Percentiles rank a stretch among this genome's conserved stretches.
Conservation (phyloP, 2,797 vertebrate species). For the Anguilla marmorata region DNA sequence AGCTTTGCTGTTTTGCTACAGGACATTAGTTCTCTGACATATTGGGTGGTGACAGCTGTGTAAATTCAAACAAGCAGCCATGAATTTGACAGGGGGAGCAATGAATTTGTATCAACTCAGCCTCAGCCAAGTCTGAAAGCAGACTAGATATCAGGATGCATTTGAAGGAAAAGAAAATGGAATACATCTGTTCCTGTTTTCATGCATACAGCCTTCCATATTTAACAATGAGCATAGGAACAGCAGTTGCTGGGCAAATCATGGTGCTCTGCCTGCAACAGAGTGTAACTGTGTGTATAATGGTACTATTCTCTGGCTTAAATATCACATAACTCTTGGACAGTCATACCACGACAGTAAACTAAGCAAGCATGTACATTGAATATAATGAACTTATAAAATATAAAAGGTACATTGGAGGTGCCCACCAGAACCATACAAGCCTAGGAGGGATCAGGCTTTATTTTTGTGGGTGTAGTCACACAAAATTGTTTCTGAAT, state of each 20-base stretch:
- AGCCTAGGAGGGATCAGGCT: neutral
- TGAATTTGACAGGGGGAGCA: conserved; percentile 9
- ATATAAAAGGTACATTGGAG: conserved; percentile 5
- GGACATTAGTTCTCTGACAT: conserved; percentile 31
- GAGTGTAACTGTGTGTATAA: conserved; percentile 17
- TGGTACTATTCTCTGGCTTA: neutral
- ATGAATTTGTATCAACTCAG: neutral
- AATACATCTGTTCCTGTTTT: neutral
- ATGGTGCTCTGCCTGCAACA: conserved; percentile 12
- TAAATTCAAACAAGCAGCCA: conserved; percentile 18
- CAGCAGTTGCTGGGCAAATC: neutral
- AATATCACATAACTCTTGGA: conserved; percentile 19
- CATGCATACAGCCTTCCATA: neutral
- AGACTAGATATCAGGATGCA: neutral
- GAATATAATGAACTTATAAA: conserved; percentile 32
- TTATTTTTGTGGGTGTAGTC: neutral
- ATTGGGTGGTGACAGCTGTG: conserved; percentile 24
- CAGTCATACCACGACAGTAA: conserved; percentile 1
- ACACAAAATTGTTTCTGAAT: neutral
- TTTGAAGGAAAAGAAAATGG: neutral
- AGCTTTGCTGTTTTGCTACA: conserved; percentile 30
- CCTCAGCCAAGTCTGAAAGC: conserved; percentile 3
- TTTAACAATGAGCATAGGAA: neutral
- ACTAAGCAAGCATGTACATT: conserved; percentile 21
- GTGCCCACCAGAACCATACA: neutral